Evolutionary conservation across 2,888 invertebrate species (phyloP).

Genomic region (Choreutis nemorana): DNA sequence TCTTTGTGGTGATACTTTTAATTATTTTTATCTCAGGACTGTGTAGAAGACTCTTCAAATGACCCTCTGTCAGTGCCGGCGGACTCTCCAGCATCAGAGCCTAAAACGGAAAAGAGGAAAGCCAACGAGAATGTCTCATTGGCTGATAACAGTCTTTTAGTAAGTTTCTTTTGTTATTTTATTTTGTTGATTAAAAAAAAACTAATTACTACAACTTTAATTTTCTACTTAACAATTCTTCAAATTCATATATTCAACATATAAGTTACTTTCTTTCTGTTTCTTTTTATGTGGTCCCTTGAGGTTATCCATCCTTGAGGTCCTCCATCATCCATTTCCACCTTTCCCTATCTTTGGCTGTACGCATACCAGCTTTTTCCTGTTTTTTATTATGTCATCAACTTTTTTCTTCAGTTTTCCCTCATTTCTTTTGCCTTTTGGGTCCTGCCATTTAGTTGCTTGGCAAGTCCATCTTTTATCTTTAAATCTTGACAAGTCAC

Average conservation of each 20-base stretch:
- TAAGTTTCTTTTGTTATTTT: slow-evolving; percentile 16
- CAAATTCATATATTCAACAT: too few relatives aligned
- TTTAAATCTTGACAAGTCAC: slow-evolving; percentile 12
- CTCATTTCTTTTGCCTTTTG: slow-evolving; percentile 3
- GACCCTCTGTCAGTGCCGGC: slow-evolving; percentile 40
- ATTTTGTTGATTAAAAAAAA: not conserved
- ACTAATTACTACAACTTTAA: too few relatives aligned
- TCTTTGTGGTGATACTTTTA: too few relatives aligned
- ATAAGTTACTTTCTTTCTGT: too few relatives aligned
- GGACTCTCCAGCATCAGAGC: slow-evolving; percentile 23
- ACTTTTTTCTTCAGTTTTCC: slow-evolving; percentile 3
- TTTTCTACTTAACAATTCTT: too few relatives aligned
- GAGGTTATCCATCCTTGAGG: too few relatives aligned
- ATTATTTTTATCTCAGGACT: slow-evolving; percentile 33
- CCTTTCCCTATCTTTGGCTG: slow-evolving; percentile 3
- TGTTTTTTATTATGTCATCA: slow-evolving; percentile 1
- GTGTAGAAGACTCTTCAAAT: slow-evolving; percentile 46
- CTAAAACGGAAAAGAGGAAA: slow-evolving; percentile 44
- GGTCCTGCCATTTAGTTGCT: slow-evolving; percentile 4
- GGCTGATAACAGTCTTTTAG: slow-evolving; percentile 72
- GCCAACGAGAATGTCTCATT: slow-evolving; percentile 63
- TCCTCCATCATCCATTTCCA: slow-evolving; percentile 3
- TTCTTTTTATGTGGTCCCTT: too few relatives aligned
- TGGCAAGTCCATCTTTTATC: slow-evolving; percentile 4
- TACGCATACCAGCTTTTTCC: slow-evolving; percentile 1